These are phyloP conservation scores for Sebastes taczanowskii DNA, from an alignment of 2,797 vertebrate genomes.

Conservation along the genomic window DNA sequence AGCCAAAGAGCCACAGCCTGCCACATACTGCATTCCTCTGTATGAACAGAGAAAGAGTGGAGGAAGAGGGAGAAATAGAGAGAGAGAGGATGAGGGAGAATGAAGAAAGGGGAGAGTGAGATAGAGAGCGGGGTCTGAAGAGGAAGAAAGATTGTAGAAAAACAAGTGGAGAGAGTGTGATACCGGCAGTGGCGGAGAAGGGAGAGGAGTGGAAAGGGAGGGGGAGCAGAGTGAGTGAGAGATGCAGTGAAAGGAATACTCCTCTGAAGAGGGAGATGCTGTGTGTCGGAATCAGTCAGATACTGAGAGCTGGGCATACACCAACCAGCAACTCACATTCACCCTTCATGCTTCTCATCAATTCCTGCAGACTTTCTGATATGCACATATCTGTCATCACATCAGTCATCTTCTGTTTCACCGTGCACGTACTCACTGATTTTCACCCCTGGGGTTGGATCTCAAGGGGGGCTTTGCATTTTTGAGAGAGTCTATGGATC, in stretches of 20 bases:
- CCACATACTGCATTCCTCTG: constrained; percentile 76
- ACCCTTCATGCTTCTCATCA: constrained; percentile 4
- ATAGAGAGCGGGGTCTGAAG: constrained; percentile 19
- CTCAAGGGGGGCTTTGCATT: not conserved
- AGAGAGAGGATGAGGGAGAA: constrained; percentile 12
- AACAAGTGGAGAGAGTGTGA: constrained; percentile 43
- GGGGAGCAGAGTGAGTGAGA: constrained; percentile 40
- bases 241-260: constrained; percentile 51
- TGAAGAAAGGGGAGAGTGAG: not conserved
- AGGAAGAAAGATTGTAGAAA: constrained; percentile 33
- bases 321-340: constrained; percentile 8
- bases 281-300: constrained; percentile 22
- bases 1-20: constrained; percentile 65
- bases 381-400: constrained; percentile 2
- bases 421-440: not conserved
- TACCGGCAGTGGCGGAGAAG: constrained; percentile 19
- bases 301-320: not conserved
- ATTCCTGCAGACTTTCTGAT: constrained; percentile 12
- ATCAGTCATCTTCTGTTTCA: constrained; percentile 7
- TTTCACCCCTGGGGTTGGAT: not conserved
- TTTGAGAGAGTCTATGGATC: not conserved
- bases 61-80: constrained; percentile 7
- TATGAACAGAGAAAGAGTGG: constrained; percentile 32
- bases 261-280: constrained; percentile 27
- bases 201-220: constrained; percentile 22